Evolutionary conservation across 2,888 invertebrate species (phyloP).

Genomic region (Phengaris arion): DNA sequence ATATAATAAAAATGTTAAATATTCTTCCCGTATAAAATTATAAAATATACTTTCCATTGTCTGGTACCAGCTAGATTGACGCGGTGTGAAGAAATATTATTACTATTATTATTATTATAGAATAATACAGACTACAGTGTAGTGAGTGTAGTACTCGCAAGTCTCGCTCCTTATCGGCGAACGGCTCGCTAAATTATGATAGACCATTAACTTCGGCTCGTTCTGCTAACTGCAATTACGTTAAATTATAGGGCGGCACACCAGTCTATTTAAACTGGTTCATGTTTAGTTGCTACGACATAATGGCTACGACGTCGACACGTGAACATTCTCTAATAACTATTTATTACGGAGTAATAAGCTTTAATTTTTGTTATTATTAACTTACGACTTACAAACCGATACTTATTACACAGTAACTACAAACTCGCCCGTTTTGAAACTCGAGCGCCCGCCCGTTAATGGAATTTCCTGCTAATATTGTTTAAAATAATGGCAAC

Average conservation of each 20-base stretch:
- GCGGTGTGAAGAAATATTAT: no score
- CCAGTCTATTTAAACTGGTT: constrained; percentile 20
- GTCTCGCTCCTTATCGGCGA: constrained; percentile 22
- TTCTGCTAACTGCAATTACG: constrained; percentile 26
- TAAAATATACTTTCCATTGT: no score
- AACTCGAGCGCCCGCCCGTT: not conserved
- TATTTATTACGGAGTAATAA: constrained; percentile 16
- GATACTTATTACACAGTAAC: not conserved
- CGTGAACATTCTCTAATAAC: constrained; percentile 11
- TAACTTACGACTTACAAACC: not conserved
- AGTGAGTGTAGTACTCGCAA: not conserved
- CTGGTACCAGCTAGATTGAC: no score
- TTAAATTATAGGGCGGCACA: constrained; percentile 15
- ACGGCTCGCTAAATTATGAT: constrained; percentile 23
- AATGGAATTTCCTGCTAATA: not conserved
- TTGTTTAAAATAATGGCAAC: not conserved
- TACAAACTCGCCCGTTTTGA: not conserved
- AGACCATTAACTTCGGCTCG: constrained; percentile 17
- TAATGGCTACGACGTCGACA: constrained; percentile 3
- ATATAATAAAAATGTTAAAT: no score
- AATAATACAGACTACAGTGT: not conserved
- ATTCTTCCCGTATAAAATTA: no score
- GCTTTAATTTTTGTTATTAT: not conserved
- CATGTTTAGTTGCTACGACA: constrained; percentile 12
- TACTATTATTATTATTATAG: no score